Evolutionary conservation across 1,140 invertebrate genomes (phyloP).

Genomic region (Drosophila seguyi): DNA sequence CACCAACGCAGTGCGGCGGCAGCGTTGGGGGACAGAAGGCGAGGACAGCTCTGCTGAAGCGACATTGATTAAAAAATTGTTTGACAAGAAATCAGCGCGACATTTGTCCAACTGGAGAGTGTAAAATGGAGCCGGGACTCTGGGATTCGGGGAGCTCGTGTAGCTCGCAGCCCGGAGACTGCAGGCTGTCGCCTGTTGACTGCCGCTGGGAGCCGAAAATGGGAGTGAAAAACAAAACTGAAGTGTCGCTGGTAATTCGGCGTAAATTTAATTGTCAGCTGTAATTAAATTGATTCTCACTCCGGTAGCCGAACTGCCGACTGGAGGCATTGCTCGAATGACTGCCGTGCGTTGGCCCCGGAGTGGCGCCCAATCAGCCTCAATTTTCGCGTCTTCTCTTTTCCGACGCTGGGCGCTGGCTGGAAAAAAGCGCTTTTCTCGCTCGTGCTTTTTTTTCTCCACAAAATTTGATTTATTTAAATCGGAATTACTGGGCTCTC

Average conservation of each 20-base stretch:
- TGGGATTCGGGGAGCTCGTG: neutral
- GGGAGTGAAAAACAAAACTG: constrained; percentile 31
- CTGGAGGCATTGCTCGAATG: constrained; percentile 31
- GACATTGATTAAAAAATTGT: constrained; percentile 84
- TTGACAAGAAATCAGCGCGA: constrained; percentile 83
- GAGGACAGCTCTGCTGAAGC: constrained; percentile 68
- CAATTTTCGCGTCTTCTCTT: constrained; percentile 38
- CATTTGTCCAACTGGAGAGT: constrained; percentile 58
- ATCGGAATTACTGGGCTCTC: constrained; percentile 45
- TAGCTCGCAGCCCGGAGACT: neutral
- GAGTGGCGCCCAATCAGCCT: constrained; percentile 68
- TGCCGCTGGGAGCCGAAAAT: constrained; percentile 12
- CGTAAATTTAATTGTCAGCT: constrained; percentile 84
- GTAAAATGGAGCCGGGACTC: constrained; percentile 9
- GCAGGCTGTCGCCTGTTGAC: constrained; percentile 27
- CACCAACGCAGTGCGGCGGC: neutral
- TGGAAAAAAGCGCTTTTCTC: constrained; percentile 10
- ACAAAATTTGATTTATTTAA: constrained; percentile 56
- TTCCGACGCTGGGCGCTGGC: constrained; percentile 9
- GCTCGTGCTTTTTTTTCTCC: neutral
- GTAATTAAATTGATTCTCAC: constrained; percentile 84
- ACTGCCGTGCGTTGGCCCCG: constrained; percentile 17
- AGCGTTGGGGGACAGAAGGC: constrained; percentile 2
- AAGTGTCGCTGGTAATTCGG: constrained; percentile 79
- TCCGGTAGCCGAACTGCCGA: constrained; percentile 46